Conservation (phyloP, 2,888 invertebrate genomes). For the Athetis lepigone region DNA sequence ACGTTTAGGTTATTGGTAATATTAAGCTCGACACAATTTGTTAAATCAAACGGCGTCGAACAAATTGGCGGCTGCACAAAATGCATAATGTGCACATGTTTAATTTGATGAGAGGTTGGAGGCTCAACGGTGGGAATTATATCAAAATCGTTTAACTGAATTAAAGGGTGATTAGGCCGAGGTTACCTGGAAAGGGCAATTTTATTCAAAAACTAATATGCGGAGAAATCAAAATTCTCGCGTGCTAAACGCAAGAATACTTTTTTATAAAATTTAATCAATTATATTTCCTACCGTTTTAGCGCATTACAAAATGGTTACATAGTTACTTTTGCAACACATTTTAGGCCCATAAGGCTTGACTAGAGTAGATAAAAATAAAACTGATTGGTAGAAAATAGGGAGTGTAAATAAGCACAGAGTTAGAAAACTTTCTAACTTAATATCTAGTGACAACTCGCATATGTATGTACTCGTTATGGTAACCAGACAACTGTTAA, state of each 20-base stretch:
- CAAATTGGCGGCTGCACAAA: conserved; percentile 84
- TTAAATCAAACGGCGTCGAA: conserved; percentile 82
- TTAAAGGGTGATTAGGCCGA: conserved; percentile 75
- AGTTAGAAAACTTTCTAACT: background rate
- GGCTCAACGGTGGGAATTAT: conserved; percentile 80
- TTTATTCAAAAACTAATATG: conserved; percentile 59
- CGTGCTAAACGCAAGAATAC: conserved; percentile 57
- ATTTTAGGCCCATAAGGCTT: conserved; percentile 7
- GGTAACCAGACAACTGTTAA: too few relatives aligned
- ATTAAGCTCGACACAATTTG: conserved; percentile 77
- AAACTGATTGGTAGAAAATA: background rate
- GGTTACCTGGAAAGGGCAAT: conserved; percentile 78
- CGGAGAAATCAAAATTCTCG: conserved; percentile 33
- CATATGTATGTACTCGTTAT: too few relatives aligned
- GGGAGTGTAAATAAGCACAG: background rate
- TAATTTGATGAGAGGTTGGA: conserved; percentile 85
- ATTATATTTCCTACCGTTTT: conserved; percentile 50
- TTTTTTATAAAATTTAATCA: conserved; percentile 42
- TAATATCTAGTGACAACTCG: background rate
- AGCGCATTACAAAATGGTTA: conserved; percentile 17
- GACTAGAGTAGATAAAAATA: background rate
- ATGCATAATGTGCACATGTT: conserved; percentile 87
- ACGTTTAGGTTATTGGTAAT: conserved; percentile 73
- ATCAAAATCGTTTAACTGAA: conserved; percentile 85
- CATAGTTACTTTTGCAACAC: conserved; percentile 13